Base-by-base conservation (phyloP, 2,113 vertebrate species). In the Oriolus oriolus region DNA sequence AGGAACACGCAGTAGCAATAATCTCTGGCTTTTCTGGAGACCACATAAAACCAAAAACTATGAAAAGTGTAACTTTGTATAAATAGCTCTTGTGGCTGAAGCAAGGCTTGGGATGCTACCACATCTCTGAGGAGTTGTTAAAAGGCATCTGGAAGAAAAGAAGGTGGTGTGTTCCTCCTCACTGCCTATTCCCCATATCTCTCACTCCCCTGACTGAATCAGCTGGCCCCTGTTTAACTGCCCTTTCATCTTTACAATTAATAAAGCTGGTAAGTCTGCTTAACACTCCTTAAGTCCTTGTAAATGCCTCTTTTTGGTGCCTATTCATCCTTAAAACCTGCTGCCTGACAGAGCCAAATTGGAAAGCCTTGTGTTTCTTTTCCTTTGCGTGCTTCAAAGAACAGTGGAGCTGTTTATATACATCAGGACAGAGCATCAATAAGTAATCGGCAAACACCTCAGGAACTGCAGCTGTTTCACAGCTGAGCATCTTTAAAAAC, bases 391-490 rank as follows among this genome's bases (percentile, higher is more conserved):
- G 57, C 75, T 73, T 92, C 66, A 42, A 45, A 80, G 85, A 80
- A 20, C 63, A 77, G 35, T 4, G 31, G 33, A 57, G 50, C 17
- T 77, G 75, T 69, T 88, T 50, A 57, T 21, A 80, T 23, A 73
- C 66, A 39, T 33, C 49, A 79, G 53, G 54, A 77, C 45, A 53
- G n/a, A 83, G 68, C 78, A 65, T 61, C 88, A 88, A 33, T 69
- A 91, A 85, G 53, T 31, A 85, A 94, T 24, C 79, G 75, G 61
- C 31, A 73, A 85, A 69, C 59, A 92, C 70, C 88, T 83, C 15
- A 33, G 45, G 83, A 92, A 68, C 8, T 31, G 70, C 85, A 87
- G 81, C 68, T 73, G 63, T 73, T 88, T 60, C 66, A 60, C 47
- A 61, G 70, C 31, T 52, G 53, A 89, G 30, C 61, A 33, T 53